Conservation (phyloP, 2,113 vertebrate genomes). For the Corythornis madagascariensis region DNA sequence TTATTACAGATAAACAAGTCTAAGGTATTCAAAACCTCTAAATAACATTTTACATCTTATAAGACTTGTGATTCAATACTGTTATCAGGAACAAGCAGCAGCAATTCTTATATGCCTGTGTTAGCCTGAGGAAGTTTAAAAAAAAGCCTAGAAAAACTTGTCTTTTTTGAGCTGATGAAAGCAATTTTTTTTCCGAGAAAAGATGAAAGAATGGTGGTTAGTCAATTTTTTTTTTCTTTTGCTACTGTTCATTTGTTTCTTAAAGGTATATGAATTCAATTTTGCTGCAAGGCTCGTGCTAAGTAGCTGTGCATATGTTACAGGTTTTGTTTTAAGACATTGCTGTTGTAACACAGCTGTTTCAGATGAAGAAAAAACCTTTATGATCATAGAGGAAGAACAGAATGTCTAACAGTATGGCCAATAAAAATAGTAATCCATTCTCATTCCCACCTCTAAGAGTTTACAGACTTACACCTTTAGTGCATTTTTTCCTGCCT, state of each 20-base stretch:
- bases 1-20: background rate
- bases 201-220: background rate
- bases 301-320: background rate
- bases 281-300: background rate
- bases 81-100: background rate
- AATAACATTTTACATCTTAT: background rate
- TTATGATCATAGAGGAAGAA: background rate
- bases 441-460: background rate
- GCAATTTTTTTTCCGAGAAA: background rate
- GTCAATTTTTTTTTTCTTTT: background rate
- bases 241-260: background rate
- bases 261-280: background rate
- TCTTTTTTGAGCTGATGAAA: background rate
- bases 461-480: background rate
- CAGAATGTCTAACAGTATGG: background rate
- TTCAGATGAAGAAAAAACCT: background rate
- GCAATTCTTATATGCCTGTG: background rate
- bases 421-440: background rate
- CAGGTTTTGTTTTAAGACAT: background rate
- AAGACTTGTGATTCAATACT: background rate
- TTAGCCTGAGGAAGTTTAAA: background rate
- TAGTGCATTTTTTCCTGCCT: background rate
- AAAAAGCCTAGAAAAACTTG: background rate
- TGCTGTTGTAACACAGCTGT: background rate
- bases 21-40: background rate